These are phyloP conservation scores for Remorina albescens DNA, from an alignment of 2,797 vertebrate genomes.

Conservation along the genomic window DNA sequence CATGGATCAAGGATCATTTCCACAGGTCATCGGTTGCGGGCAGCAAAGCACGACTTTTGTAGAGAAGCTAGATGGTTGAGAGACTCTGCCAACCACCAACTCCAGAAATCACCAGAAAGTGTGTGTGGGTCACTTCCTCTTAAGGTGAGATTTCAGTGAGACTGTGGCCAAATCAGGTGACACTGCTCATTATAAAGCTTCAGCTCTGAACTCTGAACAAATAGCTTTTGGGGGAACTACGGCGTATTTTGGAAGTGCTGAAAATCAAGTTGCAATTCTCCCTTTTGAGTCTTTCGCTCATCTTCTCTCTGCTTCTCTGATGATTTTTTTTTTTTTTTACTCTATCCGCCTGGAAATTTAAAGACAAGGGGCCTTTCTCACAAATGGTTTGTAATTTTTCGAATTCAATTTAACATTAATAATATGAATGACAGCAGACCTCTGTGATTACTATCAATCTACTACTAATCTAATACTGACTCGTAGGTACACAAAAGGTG, in stretches of 20 bases:
- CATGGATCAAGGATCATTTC: slow-evolving; percentile 51
- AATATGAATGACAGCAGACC: too few relatives aligned
- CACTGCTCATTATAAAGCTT: slow-evolving; percentile 72
- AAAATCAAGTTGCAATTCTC: slow-evolving; percentile 26
- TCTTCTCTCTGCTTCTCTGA: neutral
- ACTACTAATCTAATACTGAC: too few relatives aligned
- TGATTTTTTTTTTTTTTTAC: neutral
- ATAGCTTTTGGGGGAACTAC: slow-evolving; percentile 39
- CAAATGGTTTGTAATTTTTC: neutral
- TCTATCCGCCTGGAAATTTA: neutral
- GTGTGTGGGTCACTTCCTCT: slow-evolving; percentile 71
- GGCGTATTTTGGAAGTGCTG: slow-evolving; percentile 7
- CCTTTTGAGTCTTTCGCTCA: slow-evolving; percentile 7
- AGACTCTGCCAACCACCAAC: slow-evolving; percentile 25
- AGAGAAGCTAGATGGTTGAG: slow-evolving; percentile 46
- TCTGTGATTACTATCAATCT: too few relatives aligned
- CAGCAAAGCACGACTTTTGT: slow-evolving; percentile 31
- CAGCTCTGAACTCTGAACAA: slow-evolving; percentile 43
- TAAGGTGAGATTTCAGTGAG: slow-evolving; percentile 52
- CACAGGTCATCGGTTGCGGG: slow-evolving; percentile 43
- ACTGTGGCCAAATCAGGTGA: slow-evolving; percentile 66
- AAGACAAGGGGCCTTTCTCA: neutral
- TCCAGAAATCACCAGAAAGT: slow-evolving; percentile 51
- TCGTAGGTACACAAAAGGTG: too few relatives aligned
- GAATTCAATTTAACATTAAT: too few relatives aligned